Base-by-base conservation (phyloP, 2,797 vertebrate genomes). In the Streptopelia turtur region DNA sequence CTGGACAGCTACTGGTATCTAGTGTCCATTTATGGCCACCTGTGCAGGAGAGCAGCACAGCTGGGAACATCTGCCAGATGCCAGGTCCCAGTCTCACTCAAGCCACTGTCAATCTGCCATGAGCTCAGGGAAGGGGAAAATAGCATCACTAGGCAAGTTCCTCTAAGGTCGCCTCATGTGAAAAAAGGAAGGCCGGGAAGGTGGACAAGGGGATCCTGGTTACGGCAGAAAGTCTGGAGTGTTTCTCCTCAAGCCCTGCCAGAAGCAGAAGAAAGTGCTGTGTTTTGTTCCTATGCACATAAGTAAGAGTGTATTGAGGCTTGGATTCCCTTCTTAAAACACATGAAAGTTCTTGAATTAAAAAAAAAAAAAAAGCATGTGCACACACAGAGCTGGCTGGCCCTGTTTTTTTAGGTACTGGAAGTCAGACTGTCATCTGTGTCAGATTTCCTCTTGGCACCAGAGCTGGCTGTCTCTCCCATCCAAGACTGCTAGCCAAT, bases 361-460 rank as follows among this genome's bases (percentile, higher is more conserved):
- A 59, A 70, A 33, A 75, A 80, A 69, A 27, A n/a, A n/a, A 60
- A 71, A 28, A 71, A 56, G 25, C 25, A 50, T 6, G 56, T 6
- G 2, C 15, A 16, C 70, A 35, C 30, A 27, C 17, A 20, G 80
- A 61, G 55, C 72, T 23, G 74, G 69, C 91, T 30, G 27, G 63
- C 84, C 64, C 17, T 64, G 74, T 89, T 83, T 47, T 87, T 82
- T 81, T 81, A 94, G 77, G 94, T 28, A 23, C 90, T 96, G 84
- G 89, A 71, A 94, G 60, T 53, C 70, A 79, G 88, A 68, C 25
- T 61, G 49, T 41, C 91, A 64, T 91, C 91, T 93, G 96, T 47
- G 77, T 90, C 82, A 87, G 89, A 90, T 97, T 96, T 96, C 91
- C 94, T 47, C 89, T 52, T 87, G 95, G 90, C 90, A 66, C 28